Conservation (phyloP, 92 coral and sea anemone genomes). For the Pocillopora meandrina region DNA sequence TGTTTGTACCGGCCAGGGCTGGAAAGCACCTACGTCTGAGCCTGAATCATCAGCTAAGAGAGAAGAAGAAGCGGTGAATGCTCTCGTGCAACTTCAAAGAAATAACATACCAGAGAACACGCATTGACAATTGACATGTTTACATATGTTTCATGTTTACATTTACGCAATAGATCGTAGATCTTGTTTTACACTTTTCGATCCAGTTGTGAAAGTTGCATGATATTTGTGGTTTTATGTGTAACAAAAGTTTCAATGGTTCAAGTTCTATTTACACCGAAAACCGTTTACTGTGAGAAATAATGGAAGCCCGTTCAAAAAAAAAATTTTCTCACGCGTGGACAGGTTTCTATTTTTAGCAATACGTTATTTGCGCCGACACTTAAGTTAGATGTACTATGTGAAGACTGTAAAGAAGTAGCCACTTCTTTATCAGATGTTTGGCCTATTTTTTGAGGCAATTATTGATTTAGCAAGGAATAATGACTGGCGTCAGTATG, state of each 20-base stretch:
- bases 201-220: slow-evolving; percentile 21
- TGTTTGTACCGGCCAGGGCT: slow-evolving; percentile 5
- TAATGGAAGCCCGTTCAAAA: slow-evolving; percentile 2
- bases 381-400: slow-evolving; percentile 21
- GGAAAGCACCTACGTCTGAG: too few species aligned
- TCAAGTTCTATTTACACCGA: slow-evolving; percentile 14
- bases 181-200: slow-evolving; percentile 5
- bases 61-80: background rate
- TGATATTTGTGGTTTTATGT: slow-evolving; percentile 1
- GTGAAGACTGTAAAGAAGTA: slow-evolving; percentile 7
- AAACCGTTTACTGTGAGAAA: slow-evolving; percentile 14
- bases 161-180: slow-evolving; percentile 14
- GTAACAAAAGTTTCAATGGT: slow-evolving; percentile 7
- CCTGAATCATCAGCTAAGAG: too few species aligned
- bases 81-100: background rate
- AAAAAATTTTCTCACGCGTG: background rate
- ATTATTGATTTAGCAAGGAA: too few species aligned
- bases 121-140: background rate
- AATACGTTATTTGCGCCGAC: background rate
- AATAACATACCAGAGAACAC: slow-evolving; percentile 1
- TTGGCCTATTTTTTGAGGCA: too few species aligned
- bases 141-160: slow-evolving; percentile 14
- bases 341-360: slow-evolving; percentile 7
- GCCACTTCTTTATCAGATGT: slow-evolving; percentile 15
- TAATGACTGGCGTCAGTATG: too few species aligned